phyloP scores from a whole-genome alignment of 1,140 invertebrate species.

The Melanaphis sacchari region DNA sequence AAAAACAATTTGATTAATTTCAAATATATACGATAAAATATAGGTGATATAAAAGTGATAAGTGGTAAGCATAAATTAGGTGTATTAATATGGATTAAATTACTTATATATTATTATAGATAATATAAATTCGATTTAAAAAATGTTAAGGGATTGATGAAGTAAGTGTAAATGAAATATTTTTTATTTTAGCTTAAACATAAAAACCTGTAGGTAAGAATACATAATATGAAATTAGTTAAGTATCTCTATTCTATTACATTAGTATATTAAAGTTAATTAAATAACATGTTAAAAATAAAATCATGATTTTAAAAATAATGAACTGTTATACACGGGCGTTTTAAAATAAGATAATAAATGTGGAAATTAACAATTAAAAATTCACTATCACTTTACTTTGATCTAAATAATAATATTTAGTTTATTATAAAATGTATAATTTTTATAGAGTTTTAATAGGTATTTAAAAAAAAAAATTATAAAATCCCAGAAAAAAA shows the following conservation, averaged over 20 bases:
- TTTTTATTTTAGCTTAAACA: background rate
- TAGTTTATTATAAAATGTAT: background rate
- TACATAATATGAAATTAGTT: background rate
- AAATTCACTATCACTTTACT: background rate
- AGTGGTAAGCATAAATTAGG: no score
- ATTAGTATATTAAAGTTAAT: background rate
- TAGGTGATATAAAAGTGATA: slow-evolving; percentile 59
- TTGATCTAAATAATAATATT: background rate
- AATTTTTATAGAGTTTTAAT: background rate
- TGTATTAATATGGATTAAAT: background rate
- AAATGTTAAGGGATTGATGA: background rate
- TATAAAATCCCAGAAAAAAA: background rate
- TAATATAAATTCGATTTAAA: background rate
- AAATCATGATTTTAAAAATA: background rate
- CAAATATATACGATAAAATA: background rate
- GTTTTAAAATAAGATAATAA: background rate
- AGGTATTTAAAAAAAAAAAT: background rate
- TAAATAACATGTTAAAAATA: background rate
- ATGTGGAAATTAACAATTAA: background rate
- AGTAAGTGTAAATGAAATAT: background rate
- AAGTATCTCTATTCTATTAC: background rate
- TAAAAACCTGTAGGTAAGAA: background rate
- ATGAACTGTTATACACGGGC: background rate
- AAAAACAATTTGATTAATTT: background rate
- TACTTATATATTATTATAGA: background rate